Evolutionary conservation across 2,113 vertebrate genomes (phyloP).

Genomic region (Dascyllus trimaculatus): DNA sequence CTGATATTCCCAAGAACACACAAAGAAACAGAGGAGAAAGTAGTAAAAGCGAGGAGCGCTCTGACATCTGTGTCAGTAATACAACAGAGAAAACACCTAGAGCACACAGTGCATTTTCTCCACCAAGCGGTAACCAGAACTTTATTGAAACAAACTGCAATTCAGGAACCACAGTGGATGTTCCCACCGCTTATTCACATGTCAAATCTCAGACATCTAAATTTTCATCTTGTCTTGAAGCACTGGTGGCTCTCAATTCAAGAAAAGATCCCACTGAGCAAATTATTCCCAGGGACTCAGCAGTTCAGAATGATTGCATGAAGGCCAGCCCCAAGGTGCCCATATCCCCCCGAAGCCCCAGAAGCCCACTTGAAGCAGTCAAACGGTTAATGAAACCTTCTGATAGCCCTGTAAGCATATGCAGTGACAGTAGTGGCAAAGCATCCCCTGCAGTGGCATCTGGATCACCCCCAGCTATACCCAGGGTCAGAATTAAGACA

Average conservation of each 20-base stretch:
- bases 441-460: constrained; percentile 91
- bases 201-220: constrained; percentile 90
- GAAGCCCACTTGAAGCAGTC: constrained; percentile 91
- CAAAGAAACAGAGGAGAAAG: constrained; percentile 62
- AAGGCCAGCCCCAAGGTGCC: constrained; percentile 92
- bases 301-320: constrained; percentile 81
- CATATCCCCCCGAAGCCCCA: constrained; percentile 93
- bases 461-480: constrained; percentile 93
- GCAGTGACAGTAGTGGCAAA: constrained; percentile 93
- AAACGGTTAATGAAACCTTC: constrained; percentile 89
- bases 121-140: constrained; percentile 78
- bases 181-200: constrained; percentile 80
- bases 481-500: constrained; percentile 97
- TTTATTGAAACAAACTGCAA: constrained; percentile 79
- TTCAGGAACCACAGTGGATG: constrained; percentile 61
- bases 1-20: constrained; percentile 78
- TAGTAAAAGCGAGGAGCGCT: constrained; percentile 63
- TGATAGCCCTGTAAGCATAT: constrained; percentile 93
- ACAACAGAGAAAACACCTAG: constrained; percentile 76
- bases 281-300: constrained; percentile 81
- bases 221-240: constrained; percentile 93
- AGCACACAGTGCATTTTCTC: constrained; percentile 75
- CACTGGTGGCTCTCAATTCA: constrained; percentile 92
- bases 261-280: constrained; percentile 88
- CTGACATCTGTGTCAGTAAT: constrained; percentile 69